A percentile compares a stretch with the other conserved stretches of the same genome.
Conservation (phyloP, 2,888 invertebrate genomes). For the Coleophora deauratella region DNA sequence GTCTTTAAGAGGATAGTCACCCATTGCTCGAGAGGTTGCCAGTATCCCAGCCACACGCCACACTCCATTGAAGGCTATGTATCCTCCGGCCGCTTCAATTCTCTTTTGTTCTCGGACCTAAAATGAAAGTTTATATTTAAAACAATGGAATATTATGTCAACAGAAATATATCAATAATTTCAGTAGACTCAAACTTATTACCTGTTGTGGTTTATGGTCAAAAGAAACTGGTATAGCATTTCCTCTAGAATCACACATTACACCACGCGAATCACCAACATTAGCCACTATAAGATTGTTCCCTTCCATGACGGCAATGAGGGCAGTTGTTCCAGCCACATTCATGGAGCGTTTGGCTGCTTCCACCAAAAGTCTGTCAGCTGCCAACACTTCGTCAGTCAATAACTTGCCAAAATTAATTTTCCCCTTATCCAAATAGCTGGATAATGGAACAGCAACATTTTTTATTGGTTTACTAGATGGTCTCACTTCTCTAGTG, state of each 20-base stretch:
- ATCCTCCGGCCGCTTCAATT: constrained; percentile 96
- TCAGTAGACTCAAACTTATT: constrained; percentile 16
- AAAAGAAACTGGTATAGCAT: constrained; percentile 92
- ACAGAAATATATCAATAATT: not conserved
- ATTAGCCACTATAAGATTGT: constrained; percentile 92
- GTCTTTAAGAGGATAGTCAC: constrained; percentile 96
- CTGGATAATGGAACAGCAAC: constrained; percentile 69
- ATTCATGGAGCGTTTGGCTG: constrained; percentile 85
- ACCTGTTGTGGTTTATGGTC: constrained; percentile 98
- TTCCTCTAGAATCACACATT: constrained; percentile 93
- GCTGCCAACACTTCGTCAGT: constrained; percentile 91
- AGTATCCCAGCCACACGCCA: constrained; percentile 97
- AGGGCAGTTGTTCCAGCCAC: constrained; percentile 93
- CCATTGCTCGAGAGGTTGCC: constrained; percentile 94
- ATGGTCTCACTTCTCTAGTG: constrained; percentile 76
- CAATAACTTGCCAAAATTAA: constrained; percentile 86
- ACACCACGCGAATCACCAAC: constrained; percentile 98
- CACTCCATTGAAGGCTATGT: constrained; percentile 95
- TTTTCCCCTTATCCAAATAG: constrained; percentile 83
- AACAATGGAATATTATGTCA: not conserved
- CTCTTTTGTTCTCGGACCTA: constrained; percentile 91
- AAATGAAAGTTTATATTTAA: constrained; percentile 14
- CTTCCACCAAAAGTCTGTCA: constrained; percentile 86
- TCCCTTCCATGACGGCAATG: constrained; percentile 88
- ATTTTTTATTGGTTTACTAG: constrained; percentile 55